phyloP scores from a whole-genome alignment of 1,140 invertebrate genomes.

The Dendroctonus ponderosae region DNA sequence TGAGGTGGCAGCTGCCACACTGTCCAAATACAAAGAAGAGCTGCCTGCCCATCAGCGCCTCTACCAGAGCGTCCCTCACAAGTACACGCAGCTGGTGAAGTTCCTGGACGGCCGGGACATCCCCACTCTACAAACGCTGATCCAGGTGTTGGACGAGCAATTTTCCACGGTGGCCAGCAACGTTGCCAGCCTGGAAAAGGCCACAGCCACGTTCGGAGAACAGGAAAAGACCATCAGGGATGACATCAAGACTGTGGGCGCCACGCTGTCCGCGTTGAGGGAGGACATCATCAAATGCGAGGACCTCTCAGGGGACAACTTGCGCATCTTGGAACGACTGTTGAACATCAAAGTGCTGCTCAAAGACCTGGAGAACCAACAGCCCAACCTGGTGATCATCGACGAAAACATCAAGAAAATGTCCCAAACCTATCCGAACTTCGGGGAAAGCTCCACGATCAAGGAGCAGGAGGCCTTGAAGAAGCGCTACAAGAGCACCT shows the following conservation, averaged over 20 bases:
- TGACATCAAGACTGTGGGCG: conserved; percentile 68
- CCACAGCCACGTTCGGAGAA: conserved; percentile 68
- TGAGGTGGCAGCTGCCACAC: conserved; percentile 71
- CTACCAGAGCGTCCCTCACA: conserved; percentile 72
- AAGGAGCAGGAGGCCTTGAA: conserved; percentile 78
- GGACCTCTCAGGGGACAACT: conserved; percentile 83
- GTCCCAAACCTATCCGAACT: conserved; percentile 73
- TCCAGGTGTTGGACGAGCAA: conserved; percentile 70
- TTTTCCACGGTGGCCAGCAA: conserved; percentile 73
- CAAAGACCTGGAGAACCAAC: conserved; percentile 64
- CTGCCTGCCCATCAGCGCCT: conserved; percentile 73
- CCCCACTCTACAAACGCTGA: conserved; percentile 67
- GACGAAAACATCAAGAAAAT: conserved; percentile 69
- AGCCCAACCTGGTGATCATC: conserved; percentile 66
- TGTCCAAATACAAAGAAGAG: conserved; percentile 85
- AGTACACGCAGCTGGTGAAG: conserved; percentile 77
- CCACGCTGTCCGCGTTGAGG: conserved; percentile 70
- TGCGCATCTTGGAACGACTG: conserved; percentile 76
- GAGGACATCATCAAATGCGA: conserved; percentile 89
- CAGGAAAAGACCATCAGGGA: conserved; percentile 71
- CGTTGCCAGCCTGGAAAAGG: conserved; percentile 72
- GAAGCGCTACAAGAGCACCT: conserved; percentile 73
- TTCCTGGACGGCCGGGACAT: conserved; percentile 73
- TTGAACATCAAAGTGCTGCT: conserved; percentile 71
- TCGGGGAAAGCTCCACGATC: conserved; percentile 70